Evolutionary conservation across 2,888 invertebrate genomes (phyloP).

Genomic region (Ypsolopha sequella): DNA sequence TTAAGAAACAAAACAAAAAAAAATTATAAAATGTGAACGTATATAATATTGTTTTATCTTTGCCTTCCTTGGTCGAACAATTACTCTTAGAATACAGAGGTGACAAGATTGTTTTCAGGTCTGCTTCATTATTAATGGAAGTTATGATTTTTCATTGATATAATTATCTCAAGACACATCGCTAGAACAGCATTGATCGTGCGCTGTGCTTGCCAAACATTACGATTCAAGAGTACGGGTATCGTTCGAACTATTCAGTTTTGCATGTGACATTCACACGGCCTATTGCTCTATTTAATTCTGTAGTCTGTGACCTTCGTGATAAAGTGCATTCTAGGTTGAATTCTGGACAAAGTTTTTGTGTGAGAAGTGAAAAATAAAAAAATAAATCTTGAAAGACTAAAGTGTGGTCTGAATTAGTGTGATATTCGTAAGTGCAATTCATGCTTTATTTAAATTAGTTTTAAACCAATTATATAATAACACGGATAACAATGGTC

Average conservation of each 20-base stretch:
- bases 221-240: constrained; percentile 39
- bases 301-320: constrained; percentile 21
- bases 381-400: too few species aligned
- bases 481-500: too few species aligned
- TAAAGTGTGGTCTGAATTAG: too few species aligned
- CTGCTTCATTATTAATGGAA: too few species aligned
- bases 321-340: not conserved
- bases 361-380: too few species aligned
- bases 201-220: constrained; percentile 37
- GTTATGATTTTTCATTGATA: not conserved
- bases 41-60: not conserved
- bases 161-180: constrained; percentile 22
- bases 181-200: constrained; percentile 33
- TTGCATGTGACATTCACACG: constrained; percentile 34
- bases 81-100: too few species aligned
- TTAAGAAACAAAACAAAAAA: too few species aligned
- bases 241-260: constrained; percentile 39
- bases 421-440: too few species aligned
- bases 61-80: too few species aligned
- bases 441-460: too few species aligned
- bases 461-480: too few species aligned
- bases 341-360: not conserved
- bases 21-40: not conserved
- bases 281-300: constrained; percentile 19
- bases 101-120: too few species aligned